Conservation (phyloP, 2,797 vertebrate genomes). For the Eulemur albifrons region DNA sequence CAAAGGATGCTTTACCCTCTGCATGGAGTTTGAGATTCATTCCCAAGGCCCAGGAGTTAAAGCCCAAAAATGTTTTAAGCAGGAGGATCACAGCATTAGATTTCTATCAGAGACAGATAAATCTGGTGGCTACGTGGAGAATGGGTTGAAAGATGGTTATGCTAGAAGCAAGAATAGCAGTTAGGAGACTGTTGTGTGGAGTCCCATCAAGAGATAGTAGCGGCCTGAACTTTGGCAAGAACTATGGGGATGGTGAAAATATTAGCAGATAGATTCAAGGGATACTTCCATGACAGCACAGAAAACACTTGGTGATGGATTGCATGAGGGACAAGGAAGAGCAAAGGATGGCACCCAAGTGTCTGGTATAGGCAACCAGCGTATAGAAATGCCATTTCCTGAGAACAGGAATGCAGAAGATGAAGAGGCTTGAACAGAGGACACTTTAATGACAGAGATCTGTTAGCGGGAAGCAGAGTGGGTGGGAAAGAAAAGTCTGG, state of each 20-base stretch:
- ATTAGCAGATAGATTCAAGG: not conserved
- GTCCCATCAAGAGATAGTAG: not conserved
- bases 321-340: not conserved
- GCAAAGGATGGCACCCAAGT: no score
- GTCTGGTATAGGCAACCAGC: not conserved
- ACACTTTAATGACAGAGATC: not conserved
- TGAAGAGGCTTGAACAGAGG: not conserved
- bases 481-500: not conserved
- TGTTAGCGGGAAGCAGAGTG: not conserved
- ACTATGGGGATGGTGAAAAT: not conserved
- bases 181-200: not conserved
- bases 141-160: not conserved
- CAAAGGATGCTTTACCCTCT: not conserved
- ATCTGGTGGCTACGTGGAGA: not conserved
- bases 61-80: not conserved
- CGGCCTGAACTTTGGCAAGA: not conserved
- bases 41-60: not conserved
- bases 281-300: not conserved
- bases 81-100: not conserved
- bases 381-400: not conserved
- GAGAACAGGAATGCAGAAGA: not conserved
- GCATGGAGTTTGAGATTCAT: not conserved
- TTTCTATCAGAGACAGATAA: not conserved
- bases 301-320: not conserved
- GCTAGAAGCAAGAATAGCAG: not conserved